Percentiles rank a stretch among this genome's conserved stretches.
Conservation (phyloP, 2,113 vertebrate species). For the Mastomys natalensis region DNA sequence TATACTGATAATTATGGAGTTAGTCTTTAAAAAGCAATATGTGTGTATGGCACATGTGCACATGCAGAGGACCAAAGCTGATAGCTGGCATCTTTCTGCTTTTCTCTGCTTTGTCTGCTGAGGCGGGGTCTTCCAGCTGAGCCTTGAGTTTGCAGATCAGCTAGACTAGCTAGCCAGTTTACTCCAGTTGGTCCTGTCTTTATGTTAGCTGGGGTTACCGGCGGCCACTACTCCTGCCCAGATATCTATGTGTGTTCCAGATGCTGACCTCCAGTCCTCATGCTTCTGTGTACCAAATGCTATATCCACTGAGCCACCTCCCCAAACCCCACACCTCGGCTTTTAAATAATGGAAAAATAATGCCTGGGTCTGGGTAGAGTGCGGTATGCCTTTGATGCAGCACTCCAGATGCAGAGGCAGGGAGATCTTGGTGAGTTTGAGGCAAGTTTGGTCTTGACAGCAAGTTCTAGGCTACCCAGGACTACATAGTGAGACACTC, state of each 20-base stretch:
- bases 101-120: background rate
- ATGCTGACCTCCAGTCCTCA: background rate
- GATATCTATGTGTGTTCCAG: background rate
- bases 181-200: background rate
- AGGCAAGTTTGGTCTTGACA: background rate
- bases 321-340: background rate
- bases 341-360: background rate
- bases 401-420: background rate
- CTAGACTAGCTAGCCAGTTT: background rate
- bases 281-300: background rate
- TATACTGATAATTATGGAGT: constrained; percentile 10
- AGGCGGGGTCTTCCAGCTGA: background rate
- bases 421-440: background rate
- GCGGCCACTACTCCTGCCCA: background rate
- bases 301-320: background rate
- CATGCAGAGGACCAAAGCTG: background rate
- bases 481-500: background rate
- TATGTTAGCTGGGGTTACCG: no score
- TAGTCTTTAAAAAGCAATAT: background rate
- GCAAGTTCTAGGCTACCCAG: background rate
- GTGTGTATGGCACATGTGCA: background rate
- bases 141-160: background rate
- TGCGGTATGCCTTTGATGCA: background rate
- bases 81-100: background rate
- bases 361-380: background rate